These are phyloP conservation scores for Sarcophaga carnaria DNA, from an alignment of 2,888 invertebrate genomes.

Conservation along the genomic window DNA sequence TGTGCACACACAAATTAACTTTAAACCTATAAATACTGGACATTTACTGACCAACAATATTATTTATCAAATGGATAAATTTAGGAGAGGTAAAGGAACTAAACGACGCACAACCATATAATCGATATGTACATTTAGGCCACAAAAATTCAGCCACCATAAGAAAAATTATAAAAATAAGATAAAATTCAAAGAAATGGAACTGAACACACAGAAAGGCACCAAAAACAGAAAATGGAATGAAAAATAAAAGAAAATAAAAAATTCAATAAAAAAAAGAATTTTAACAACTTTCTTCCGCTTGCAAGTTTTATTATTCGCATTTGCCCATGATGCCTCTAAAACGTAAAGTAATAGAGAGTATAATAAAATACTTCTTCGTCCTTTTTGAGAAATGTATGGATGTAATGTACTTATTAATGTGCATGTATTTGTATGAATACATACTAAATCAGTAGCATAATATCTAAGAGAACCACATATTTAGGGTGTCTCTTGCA, in stretches of 20 bases:
- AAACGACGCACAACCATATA: conserved; percentile 38
- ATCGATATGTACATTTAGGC: conserved; percentile 53
- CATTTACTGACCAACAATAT: conserved; percentile 46
- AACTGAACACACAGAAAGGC: conserved; percentile 12
- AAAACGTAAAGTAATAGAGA: conserved; percentile 5
- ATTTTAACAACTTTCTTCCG: conserved; percentile 33
- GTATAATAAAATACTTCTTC: conserved; percentile 38
- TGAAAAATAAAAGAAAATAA: background rate
- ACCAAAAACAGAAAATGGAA: background rate
- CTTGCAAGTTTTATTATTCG: conserved; percentile 25
- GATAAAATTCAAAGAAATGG: conserved; percentile 16
- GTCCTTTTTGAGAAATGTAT: background rate
- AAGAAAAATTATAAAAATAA: conserved; percentile 19
- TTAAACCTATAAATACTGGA: no score
- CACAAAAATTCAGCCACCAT: conserved; percentile 23
- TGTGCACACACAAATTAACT: rapidly evolving
- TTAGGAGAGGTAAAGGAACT: conserved; percentile 19
- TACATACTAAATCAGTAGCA: conserved; percentile 40
- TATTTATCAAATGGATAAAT: conserved; percentile 58
- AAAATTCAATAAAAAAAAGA: conserved; percentile 26
- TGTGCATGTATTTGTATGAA: background rate
- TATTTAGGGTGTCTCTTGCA: background rate
- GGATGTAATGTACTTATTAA: background rate
- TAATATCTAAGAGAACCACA: background rate
- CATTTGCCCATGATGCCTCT: conserved; percentile 13